Conservation (phyloP, 2,888 invertebrate species). For the Eupithecia inturbata region DNA sequence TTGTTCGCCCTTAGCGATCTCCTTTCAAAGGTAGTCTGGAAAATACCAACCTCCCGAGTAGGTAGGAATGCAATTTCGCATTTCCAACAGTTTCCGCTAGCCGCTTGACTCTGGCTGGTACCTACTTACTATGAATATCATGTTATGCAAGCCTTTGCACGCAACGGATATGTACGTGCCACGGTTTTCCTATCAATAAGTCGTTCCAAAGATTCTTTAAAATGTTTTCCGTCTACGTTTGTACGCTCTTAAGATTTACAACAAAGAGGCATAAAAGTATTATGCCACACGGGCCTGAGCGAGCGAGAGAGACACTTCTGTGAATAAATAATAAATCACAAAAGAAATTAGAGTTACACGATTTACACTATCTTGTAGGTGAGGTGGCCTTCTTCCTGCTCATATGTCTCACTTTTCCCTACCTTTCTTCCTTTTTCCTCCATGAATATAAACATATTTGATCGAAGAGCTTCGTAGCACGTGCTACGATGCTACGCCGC, state of each 20-base stretch:
- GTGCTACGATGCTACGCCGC: too few relatives aligned
- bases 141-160: slow-evolving; percentile 5
- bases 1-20: neutral
- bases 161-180: neutral
- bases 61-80: neutral
- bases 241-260: too few relatives aligned
- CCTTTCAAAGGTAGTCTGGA: neutral
- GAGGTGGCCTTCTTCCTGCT: neutral
- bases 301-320: neutral
- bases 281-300: too few relatives aligned
- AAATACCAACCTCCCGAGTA: neutral
- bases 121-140: neutral
- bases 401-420: neutral
- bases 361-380: neutral
- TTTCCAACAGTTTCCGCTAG: neutral
- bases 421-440: neutral
- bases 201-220: neutral
- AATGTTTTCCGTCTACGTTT: too few relatives aligned
- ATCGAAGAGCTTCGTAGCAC: neutral
- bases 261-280: too few relatives aligned
- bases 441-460: neutral
- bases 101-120: neutral
- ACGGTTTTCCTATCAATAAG: too few relatives aligned
- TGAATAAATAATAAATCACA: neutral
- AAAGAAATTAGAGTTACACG: neutral